Conservation (phyloP, 2,888 invertebrate species). For the Cataglyphis albicans region DNA sequence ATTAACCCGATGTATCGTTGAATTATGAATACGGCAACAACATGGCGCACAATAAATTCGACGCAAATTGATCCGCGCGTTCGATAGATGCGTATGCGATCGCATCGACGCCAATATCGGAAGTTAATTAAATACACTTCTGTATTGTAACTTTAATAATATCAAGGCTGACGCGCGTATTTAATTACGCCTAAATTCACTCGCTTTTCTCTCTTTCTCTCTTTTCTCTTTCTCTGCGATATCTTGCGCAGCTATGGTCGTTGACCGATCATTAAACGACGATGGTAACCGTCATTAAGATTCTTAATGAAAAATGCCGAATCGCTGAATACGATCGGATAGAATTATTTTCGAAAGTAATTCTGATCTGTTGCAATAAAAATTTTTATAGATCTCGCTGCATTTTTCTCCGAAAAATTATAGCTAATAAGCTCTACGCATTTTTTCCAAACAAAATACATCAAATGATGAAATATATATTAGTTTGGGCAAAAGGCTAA, state of each 20-base stretch:
- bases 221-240: slow-evolving; percentile 15
- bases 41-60: slow-evolving; percentile 60
- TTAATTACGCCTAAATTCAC: slow-evolving; percentile 66
- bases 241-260: slow-evolving; percentile 47
- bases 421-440: background rate
- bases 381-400: slow-evolving; percentile 8
- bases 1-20: slow-evolving; percentile 47
- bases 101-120: slow-evolving; percentile 47
- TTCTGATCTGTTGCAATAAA: background rate
- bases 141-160: slow-evolving; percentile 65
- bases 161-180: slow-evolving; percentile 62
- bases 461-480: background rate
- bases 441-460: background rate
- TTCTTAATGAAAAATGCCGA: slow-evolving; percentile 81
- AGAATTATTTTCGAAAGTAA: slow-evolving; percentile 7
- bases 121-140: slow-evolving; percentile 66
- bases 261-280: slow-evolving; percentile 54
- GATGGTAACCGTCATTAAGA: slow-evolving; percentile 79
- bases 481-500: slow-evolving; percentile 5
- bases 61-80: slow-evolving; percentile 58
- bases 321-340: slow-evolving; percentile 75
- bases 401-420: background rate
- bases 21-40: slow-evolving; percentile 60
- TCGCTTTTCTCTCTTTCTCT: background rate
- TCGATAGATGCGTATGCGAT: slow-evolving; percentile 45